Percentiles rank a stretch among this genome's conserved stretches.
phyloP scores from a whole-genome alignment of 2,113 vertebrate genomes.

The Mohoua ochrocephala region DNA sequence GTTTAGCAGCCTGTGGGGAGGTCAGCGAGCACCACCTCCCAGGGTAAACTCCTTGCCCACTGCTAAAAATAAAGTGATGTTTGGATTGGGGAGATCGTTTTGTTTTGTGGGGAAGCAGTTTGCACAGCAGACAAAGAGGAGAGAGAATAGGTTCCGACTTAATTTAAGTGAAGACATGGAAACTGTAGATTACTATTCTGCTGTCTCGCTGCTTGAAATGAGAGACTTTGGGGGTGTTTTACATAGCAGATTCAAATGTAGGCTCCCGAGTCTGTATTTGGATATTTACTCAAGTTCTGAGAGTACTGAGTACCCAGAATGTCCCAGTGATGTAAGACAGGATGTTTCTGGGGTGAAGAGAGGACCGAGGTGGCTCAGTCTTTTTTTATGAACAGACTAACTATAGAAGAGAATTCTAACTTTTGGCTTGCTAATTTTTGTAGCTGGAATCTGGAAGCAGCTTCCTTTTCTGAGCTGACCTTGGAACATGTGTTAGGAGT shows the following conservation, averaged over 20 bases:
- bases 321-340: background rate
- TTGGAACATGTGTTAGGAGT: background rate
- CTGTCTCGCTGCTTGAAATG: background rate
- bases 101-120: background rate
- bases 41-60: background rate
- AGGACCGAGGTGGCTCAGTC: background rate
- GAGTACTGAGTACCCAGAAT: background rate
- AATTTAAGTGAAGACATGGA: background rate
- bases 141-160: background rate
- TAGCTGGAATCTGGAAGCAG: background rate
- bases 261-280: background rate
- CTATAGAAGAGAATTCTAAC: background rate
- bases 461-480: background rate
- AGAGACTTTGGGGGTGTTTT: background rate
- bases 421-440: background rate
- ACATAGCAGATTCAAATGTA: background rate
- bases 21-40: background rate
- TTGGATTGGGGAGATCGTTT: background rate
- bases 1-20: background rate
- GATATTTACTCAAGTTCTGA: background rate
- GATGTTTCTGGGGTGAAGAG: background rate
- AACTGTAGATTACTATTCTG: background rate
- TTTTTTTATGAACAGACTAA: background rate
- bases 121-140: background rate
- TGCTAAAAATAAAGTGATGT: background rate